Base-by-base conservation (phyloP, 2,113 vertebrate species). In the Dicerorhinus sumatrensis region DNA sequence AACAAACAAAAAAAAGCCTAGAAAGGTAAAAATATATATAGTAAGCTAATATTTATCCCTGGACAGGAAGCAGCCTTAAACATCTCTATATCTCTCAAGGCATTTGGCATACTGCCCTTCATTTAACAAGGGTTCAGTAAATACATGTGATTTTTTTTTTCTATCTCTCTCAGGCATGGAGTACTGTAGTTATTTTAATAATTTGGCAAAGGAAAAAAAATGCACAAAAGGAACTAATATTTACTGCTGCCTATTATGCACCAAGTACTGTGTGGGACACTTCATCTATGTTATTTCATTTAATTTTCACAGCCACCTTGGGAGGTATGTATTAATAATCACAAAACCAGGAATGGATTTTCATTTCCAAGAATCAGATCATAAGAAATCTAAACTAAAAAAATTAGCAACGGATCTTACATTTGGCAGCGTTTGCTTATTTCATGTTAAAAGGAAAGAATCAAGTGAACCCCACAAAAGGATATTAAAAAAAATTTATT, bases 91-190 rank as follows among this genome's bases (percentile, higher is more conserved):
- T 82, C 29, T 73, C 88, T 96, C 60, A 89, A 95, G 82, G 73
- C 77, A 95, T 83, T 81, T 86, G 46, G 67, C 72, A 89, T 86
- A 77, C 11, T 92, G 51, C 65, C 72, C 46, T 89, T 91, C 72
- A 81, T 81, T 93, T 88, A 93, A 70, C 75, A 91, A 96, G 39
- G 51, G 36, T 96, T 96, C 70, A 65, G 63, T 95, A 93, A 98
- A 82, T 73, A 94, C 31, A 84, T 31, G 6, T 69, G 73, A 92
- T 58, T 42, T 3, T 82, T 82, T 60, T 33, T 54, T 79, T 79
- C 65, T 80, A 17, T 62, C 10, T 63, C 75, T 84, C 62, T 89
- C 72, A 81, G 42, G 10, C 81, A 93, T 54, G 33, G 46, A 87
- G 11, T 73, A 72, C 48, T 91, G 33, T 60, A 91, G n/a, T 69